phyloP scores from a whole-genome alignment of 2,113 vertebrate genomes.

The Eurystomus gularis region DNA sequence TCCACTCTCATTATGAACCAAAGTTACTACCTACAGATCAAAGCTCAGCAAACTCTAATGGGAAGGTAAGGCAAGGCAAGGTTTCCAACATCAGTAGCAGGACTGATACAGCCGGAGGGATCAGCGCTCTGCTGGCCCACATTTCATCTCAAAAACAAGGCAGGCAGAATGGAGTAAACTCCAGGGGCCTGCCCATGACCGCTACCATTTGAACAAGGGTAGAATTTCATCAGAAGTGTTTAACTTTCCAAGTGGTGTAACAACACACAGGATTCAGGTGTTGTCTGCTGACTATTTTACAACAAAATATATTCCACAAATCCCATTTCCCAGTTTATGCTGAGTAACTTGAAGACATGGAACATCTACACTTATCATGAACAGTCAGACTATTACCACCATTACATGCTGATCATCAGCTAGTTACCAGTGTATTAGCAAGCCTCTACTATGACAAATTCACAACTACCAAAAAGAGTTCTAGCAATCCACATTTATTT shows the following conservation, averaged over 20 bases:
- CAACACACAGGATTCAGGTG: background rate
- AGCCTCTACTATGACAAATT: background rate
- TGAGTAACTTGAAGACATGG: background rate
- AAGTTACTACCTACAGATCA: background rate
- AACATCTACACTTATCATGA: background rate
- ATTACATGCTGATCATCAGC: background rate
- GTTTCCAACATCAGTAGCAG: background rate
- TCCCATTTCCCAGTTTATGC: background rate
- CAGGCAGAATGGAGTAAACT: background rate
- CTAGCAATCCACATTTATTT: background rate
- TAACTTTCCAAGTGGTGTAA: background rate
- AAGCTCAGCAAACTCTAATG: background rate
- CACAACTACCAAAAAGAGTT: background rate
- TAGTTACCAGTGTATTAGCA: background rate
- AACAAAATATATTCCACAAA: background rate
- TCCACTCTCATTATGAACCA: background rate
- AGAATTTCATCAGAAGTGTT: background rate
- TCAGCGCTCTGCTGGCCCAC: background rate
- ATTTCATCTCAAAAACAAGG: background rate
- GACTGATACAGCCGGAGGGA: background rate
- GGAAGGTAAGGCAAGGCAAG: background rate
- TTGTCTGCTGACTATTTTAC: background rate
- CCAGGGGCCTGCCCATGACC: rapidly evolving
- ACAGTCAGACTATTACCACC: background rate
- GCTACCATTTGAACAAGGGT: background rate